phyloP scores from a whole-genome alignment of 2,888 invertebrate genomes.

The Eilema caniola region DNA sequence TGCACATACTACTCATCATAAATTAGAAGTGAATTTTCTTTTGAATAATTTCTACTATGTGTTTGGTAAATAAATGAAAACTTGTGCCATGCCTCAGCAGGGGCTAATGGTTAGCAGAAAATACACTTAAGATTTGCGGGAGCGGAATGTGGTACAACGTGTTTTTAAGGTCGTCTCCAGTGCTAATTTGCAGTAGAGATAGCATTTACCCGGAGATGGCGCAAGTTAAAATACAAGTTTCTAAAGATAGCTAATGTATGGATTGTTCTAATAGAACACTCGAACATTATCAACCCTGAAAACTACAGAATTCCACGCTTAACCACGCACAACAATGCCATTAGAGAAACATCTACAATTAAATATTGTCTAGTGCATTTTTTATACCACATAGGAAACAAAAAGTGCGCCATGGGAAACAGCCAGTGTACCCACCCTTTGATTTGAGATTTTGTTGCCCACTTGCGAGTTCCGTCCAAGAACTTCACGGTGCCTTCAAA shows the following conservation, averaged over 20 bases:
- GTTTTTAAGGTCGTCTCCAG: background rate
- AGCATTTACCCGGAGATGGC: background rate
- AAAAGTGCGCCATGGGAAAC: background rate
- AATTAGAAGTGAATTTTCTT: too few relatives aligned
- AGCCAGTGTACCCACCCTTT: background rate
- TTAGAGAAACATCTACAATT: background rate
- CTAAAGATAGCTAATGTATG: background rate
- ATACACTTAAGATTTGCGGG: background rate
- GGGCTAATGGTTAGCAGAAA: background rate
- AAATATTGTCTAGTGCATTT: background rate
- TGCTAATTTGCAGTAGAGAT: background rate
- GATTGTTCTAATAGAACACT: too few relatives aligned
- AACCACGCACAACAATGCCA: background rate
- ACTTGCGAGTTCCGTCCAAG: too few relatives aligned
- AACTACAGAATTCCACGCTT: background rate
- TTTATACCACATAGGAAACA: background rate
- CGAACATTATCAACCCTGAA: background rate
- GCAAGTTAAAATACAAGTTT: background rate
- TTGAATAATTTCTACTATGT: background rate
- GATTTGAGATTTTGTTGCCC: too few relatives aligned
- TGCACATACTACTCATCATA: too few relatives aligned
- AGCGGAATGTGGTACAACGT: background rate
- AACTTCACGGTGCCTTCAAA: background rate
- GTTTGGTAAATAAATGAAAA: background rate
- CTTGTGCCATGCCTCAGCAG: background rate